Conservation (phyloP, 30 jellyfish, hydroid and myxozoan species). For the Cassiopea xamachana region DNA sequence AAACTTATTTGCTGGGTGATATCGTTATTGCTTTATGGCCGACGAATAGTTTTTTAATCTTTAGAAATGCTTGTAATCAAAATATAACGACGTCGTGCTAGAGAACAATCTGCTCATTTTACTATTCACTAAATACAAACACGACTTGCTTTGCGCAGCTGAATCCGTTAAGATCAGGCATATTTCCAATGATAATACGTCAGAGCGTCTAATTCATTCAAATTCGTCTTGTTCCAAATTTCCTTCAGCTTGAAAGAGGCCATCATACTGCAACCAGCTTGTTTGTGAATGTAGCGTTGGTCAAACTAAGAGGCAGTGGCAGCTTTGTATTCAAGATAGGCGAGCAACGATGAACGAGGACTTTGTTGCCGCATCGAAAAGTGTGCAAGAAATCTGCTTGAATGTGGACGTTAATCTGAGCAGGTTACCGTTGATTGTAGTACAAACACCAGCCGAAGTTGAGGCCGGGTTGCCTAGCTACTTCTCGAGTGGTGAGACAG, state of each 20-base stretch:
- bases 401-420: constrained; percentile 33
- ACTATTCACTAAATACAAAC: neutral
- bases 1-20: too few species aligned
- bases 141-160: neutral
- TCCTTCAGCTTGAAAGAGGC: neutral
- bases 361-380: constrained; percentile 3
- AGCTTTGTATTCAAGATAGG: neutral
- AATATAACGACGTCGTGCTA: neutral
- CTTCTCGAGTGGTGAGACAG: constrained; percentile 14
- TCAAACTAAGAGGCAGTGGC: neutral
- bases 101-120: neutral
- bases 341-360: constrained; percentile 12
- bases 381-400: constrained; percentile 22
- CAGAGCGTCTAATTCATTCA: neutral
- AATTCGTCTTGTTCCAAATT: neutral
- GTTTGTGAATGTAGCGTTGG: too few species aligned
- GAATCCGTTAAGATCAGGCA: constrained; percentile 3
- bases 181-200: neutral
- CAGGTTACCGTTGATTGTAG: constrained; percentile 66
- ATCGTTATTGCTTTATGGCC: too few species aligned
- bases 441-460: constrained; percentile 70
- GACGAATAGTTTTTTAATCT: too few species aligned
- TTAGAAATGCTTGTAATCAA: neutral
- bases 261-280: neutral
- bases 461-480: constrained; percentile 49